phyloP scores from a whole-genome alignment of 2,113 vertebrate species.

The Ellobius talpinus region DNA sequence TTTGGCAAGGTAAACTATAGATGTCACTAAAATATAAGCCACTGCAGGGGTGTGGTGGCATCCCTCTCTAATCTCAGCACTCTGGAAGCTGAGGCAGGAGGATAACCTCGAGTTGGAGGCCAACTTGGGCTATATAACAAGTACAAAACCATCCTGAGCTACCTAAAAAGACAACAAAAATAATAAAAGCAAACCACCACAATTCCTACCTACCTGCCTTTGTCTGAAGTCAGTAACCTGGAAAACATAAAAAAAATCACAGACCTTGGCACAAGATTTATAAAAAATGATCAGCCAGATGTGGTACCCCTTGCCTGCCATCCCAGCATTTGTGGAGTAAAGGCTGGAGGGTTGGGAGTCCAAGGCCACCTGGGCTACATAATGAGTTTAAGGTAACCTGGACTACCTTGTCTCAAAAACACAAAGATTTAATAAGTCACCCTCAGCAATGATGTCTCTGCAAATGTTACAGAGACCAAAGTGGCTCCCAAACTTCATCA shows the following conservation, averaged over 20 bases:
- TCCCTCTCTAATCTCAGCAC: neutral
- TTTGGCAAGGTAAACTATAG: slow-evolving; percentile 39
- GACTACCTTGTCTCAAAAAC: neutral
- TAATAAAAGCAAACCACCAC: neutral
- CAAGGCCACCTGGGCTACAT: neutral
- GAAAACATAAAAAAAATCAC: slow-evolving; percentile 36
- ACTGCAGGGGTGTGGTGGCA: neutral
- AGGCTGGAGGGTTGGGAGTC: neutral
- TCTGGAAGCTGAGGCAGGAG: neutral
- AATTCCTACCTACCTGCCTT: slow-evolving; percentile 23
- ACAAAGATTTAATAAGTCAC: slow-evolving; percentile 57
- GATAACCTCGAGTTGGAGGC: neutral
- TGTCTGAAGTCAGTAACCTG: slow-evolving; percentile 48
- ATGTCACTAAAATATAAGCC: slow-evolving; percentile 20
- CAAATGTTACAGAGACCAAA: slow-evolving; percentile 69
- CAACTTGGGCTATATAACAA: neutral
- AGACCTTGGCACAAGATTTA: slow-evolving; percentile 41
- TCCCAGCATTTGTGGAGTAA: neutral
- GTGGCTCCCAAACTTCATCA: slow-evolving; percentile 60
- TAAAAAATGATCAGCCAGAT: neutral
- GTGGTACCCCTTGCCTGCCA: neutral
- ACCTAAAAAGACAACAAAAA: neutral
- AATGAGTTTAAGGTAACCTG: neutral
- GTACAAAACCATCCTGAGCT: neutral
- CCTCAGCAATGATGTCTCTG: slow-evolving; percentile 72